Percentiles rank a stretch among this genome's conserved stretches.
Evolutionary conservation across 2,113 vertebrate species (phyloP).

Genomic region (Chionis minor): DNA sequence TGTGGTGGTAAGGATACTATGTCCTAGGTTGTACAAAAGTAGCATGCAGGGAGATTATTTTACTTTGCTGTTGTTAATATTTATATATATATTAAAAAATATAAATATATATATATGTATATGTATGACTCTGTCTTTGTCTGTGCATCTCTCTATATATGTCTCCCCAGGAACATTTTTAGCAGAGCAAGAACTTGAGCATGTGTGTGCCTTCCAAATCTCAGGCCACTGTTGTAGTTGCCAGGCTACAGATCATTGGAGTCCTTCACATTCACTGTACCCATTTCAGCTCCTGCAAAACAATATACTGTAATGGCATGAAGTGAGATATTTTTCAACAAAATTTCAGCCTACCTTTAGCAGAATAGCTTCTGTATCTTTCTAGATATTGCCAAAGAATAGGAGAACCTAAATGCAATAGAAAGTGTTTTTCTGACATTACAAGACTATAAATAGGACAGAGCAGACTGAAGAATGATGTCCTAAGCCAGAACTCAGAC

Average conservation of each 20-base stretch:
- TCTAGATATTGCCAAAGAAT: background rate
- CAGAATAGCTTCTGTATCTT: background rate
- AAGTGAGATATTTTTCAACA: conserved; percentile 29
- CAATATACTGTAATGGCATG: background rate
- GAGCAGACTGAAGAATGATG: background rate
- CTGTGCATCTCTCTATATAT: background rate
- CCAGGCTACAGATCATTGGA: conserved; percentile 10
- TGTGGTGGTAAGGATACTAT: background rate
- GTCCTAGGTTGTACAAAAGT: background rate
- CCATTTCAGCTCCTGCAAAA: conserved; percentile 17
- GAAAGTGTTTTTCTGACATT: conserved; percentile 6
- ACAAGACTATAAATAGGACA: background rate
- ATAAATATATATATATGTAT: background rate
- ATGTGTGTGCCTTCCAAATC: background rate
- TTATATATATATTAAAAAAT: background rate
- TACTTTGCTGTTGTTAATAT: background rate
- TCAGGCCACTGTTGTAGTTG: background rate
- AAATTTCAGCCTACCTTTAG: conserved; percentile 7
- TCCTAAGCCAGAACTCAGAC: background rate
- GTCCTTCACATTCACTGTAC: background rate
- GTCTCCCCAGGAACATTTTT: background rate
- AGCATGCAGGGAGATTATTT: background rate
- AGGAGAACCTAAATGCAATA: background rate
- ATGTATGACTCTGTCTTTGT: too few relatives aligned
- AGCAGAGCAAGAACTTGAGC: background rate